phyloP scores from a whole-genome alignment of 2,888 invertebrate species.

The Amiota minor region DNA sequence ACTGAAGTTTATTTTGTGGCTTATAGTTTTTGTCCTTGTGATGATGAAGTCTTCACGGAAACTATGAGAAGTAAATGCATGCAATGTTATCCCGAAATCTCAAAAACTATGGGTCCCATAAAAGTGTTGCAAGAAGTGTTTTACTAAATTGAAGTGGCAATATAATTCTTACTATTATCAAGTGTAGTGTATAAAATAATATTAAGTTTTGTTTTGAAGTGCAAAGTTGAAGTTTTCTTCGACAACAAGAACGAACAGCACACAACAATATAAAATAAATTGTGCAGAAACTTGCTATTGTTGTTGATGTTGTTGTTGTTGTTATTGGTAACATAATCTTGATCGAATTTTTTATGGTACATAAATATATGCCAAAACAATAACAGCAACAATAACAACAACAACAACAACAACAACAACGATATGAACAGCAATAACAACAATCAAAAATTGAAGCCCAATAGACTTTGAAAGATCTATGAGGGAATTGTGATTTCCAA shows the following conservation, averaged over 20 bases:
- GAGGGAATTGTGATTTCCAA: no score
- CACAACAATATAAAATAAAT: conserved; percentile 31
- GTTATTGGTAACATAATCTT: conserved; percentile 53
- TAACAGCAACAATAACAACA: conserved; percentile 49
- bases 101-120: no score
- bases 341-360: conserved; percentile 68
- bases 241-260: background rate
- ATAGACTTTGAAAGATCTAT: background rate
- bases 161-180: no score
- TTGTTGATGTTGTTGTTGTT: conserved; percentile 44
- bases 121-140: no score
- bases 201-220: conserved; percentile 49
- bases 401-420: conserved; percentile 46
- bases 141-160: no score
- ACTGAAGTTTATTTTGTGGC: no score
- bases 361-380: conserved; percentile 68
- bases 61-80: no score
- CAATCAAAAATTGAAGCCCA: conserved; percentile 56
- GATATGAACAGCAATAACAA: conserved; percentile 50
- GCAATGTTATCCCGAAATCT: no score
- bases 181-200: no score
- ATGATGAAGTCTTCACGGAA: no score
- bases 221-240: conserved; percentile 55
- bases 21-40: no score
- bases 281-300: conserved; percentile 37